Evolutionary conservation across 2,113 vertebrate species (phyloP).

Genomic region (Athene cunicularia): DNA sequence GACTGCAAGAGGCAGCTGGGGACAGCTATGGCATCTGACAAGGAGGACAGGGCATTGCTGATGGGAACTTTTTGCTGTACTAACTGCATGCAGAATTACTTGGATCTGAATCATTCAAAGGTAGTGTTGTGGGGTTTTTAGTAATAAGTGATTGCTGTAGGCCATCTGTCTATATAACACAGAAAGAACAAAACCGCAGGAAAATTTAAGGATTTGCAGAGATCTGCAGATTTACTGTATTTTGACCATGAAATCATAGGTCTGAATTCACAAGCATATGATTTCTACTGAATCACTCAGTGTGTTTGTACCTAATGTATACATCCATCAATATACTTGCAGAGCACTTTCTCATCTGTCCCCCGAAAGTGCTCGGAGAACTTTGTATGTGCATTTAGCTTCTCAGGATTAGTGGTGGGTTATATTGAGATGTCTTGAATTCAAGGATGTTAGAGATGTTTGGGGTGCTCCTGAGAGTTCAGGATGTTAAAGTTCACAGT

Average conservation of each 20-base stretch:
- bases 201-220: neutral
- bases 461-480: neutral
- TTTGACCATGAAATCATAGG: neutral
- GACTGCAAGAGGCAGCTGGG: neutral
- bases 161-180: neutral
- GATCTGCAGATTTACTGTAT: neutral
- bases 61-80: neutral
- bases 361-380: neutral
- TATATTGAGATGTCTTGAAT: conserved; percentile 26
- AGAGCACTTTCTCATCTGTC: neutral
- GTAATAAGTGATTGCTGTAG: neutral
- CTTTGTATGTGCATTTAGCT: neutral
- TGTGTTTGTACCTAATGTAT: neutral
- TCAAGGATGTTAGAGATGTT: neutral
- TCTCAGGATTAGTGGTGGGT: conserved; percentile 23
- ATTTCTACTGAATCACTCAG: neutral
- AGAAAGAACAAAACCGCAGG: neutral
- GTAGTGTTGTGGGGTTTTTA: neutral
- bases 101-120: neutral
- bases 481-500: conserved; percentile 55
- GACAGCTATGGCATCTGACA: fast-evolving
- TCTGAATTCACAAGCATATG: neutral
- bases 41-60: fast-evolving
- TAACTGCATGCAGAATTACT: neutral
- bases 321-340: neutral